Base-by-base conservation (phyloP, 2,113 vertebrate species). In the Brachyhypopomus gauderio region DNA sequence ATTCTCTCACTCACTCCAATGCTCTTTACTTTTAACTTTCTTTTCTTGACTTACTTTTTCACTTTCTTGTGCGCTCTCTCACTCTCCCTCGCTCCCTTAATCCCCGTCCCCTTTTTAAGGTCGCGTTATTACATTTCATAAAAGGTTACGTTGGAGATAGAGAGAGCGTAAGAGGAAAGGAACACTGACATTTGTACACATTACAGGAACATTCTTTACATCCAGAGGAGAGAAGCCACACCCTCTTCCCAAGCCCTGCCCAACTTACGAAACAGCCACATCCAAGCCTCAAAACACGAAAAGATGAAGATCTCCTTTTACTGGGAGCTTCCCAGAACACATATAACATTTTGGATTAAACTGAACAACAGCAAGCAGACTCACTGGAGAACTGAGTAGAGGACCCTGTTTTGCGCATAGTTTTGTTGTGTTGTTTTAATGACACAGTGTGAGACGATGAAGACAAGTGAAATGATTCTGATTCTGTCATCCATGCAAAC, bases 81-180 rank as follows among this genome's bases (percentile, higher is more conserved):
- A 38, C 5, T 58, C 45, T 71, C 63, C 19, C n/a, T 75, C 23
- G 23, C 14, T 70, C 19, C 20, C 55, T 41, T 30, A 59, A 12
- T 19, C 70, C 41, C 9, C 27, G 48, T 52, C 45, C 45, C 77
- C 30, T 3, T 30, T 30, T 83, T 89, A 85, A 87, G 81, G 87
- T 86, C 79, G 86, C 70, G 30, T 48, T 85, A 79, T 78, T 70
- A 48, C 72, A 72, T 36, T 86, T 86, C 86, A 81, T 45, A 84
- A 81, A 90, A 88, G 85, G 85, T 90, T 78, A 77, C n/a, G 38
- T 30, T 25, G 36, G 45, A 80, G 75, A 73, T 83, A 30, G 36
- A 87, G 81, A 73, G 84, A 55, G 63, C 5, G n/a, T 23, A 45
- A 19, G 27, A 82, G 78, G 75, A 52, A 74, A 72, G 75, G 52